A percentile compares a stretch with the other conserved stretches of the same genome.
These are phyloP conservation scores for Mantis religiosa DNA, from an alignment of 2,888 invertebrate genomes.

Conservation along the genomic window DNA sequence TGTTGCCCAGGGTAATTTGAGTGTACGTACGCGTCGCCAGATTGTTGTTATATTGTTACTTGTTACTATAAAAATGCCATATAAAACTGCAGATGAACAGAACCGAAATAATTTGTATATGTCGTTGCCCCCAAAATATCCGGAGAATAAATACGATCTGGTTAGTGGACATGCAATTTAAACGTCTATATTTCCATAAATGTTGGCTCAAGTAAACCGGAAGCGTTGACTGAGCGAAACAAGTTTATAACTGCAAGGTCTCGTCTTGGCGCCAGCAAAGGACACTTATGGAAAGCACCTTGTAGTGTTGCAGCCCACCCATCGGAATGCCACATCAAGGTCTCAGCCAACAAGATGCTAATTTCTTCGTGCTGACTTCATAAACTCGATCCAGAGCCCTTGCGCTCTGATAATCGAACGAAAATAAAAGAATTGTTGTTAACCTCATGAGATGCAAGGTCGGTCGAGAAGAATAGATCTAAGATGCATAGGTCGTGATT, in stretches of 20 bases:
- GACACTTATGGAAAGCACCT: not conserved
- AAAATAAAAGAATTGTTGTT: not conserved
- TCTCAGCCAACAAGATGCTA: not conserved
- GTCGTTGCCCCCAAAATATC: no score
- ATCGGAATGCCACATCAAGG: not conserved
- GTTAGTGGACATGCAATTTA: no score
- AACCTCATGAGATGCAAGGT: not conserved
- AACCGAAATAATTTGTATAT: no score
- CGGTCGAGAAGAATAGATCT: not conserved
- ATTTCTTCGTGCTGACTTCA: not conserved
- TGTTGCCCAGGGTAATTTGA: no score
- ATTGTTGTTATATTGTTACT: no score
- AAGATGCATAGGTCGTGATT: not conserved
- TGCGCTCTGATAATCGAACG: not conserved
- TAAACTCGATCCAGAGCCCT: not conserved
- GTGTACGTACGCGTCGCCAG: no score
- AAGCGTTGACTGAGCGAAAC: not conserved
- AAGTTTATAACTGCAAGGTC: not conserved
- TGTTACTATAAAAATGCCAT: no score
- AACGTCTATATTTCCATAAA: no score
- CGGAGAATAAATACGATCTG: no score
- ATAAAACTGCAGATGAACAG: no score
- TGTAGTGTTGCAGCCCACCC: not conserved
- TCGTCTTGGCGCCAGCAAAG: not conserved
- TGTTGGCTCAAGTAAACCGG: no score